Evolutionary conservation across 30 jellyfish, hydroid and myxozoan species (phyloP).

Genomic region (Aurelia aurita complex sp. Pacific): DNA sequence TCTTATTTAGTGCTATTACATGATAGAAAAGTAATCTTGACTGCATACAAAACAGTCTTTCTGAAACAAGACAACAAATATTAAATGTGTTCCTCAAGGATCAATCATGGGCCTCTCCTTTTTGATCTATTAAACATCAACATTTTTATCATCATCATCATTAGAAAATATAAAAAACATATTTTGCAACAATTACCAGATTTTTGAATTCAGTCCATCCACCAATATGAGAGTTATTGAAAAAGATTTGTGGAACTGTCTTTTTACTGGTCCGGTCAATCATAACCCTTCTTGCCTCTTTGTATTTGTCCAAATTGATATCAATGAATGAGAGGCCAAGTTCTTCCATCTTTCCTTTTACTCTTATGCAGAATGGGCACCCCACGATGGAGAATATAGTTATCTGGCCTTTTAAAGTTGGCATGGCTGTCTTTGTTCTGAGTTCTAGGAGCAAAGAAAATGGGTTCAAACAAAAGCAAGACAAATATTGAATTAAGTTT

Average conservation of each 20-base stretch:
- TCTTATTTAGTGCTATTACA: too few relatives aligned
- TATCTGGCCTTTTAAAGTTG: slow-evolving; percentile 65
- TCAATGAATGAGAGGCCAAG: slow-evolving; percentile 76
- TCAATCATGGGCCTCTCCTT: background rate
- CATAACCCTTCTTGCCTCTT: slow-evolving; percentile 59
- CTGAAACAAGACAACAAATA: too few relatives aligned
- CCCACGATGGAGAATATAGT: slow-evolving; percentile 82
- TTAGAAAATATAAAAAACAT: background rate
- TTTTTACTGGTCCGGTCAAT: slow-evolving; percentile 80
- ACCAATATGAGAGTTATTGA: slow-evolving; percentile 78
- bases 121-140: background rate
- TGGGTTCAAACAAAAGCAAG: too few relatives aligned
- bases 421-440: background rate
- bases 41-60: too few relatives aligned
- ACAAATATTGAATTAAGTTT: too few relatives aligned
- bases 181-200: slow-evolving; percentile 42
- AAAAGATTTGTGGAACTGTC: slow-evolving; percentile 92
- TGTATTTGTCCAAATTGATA: slow-evolving; percentile 64
- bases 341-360: slow-evolving; percentile 79
- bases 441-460: too few relatives aligned
- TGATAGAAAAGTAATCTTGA: too few relatives aligned
- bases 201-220: slow-evolving; percentile 74
- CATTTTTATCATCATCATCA: background rate
- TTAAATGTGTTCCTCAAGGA: too few relatives aligned
- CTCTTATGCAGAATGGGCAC: slow-evolving; percentile 89